Percentiles rank a stretch among this genome's conserved stretches.
Evolutionary conservation across 2,797 vertebrate genomes (phyloP).

Genomic region (Rousettus madagascariensis): DNA sequence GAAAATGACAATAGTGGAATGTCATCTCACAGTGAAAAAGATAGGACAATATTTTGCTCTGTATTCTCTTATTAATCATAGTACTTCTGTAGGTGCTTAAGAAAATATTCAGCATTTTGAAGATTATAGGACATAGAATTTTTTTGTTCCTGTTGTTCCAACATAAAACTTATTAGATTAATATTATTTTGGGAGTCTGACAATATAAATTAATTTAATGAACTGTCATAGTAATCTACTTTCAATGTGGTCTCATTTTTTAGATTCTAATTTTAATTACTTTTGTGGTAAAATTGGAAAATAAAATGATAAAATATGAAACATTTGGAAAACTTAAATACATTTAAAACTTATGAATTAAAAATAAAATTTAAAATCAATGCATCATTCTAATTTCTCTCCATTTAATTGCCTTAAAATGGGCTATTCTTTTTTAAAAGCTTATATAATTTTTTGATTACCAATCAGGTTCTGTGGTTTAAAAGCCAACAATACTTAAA

Average conservation of each 20-base stretch:
- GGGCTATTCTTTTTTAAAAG: not conserved
- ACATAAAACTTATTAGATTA: constrained; percentile 12
- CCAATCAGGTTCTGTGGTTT: not conserved
- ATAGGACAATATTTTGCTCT: not conserved
- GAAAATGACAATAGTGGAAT: not conserved
- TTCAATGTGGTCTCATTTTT: constrained; percentile 24
- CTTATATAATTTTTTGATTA: not conserved
- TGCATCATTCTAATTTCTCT: not conserved
- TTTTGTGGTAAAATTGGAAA: not conserved
- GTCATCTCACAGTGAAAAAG: not conserved
- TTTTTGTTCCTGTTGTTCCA: not conserved
- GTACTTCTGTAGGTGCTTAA: not conserved
- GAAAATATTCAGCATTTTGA: not conserved
- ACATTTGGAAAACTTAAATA: not conserved
- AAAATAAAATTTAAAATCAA: not conserved
- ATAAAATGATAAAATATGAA: constrained; percentile 16
- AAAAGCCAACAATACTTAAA: constrained; percentile 26
- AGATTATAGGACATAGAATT: not conserved
- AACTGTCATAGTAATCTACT: not conserved
- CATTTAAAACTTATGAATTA: not conserved
- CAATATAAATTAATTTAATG: constrained; percentile 10
- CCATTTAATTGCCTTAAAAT: not conserved
- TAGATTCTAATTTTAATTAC: constrained; percentile 38
- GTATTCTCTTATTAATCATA: not conserved
- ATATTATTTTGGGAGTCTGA: not conserved